phyloP scores from a whole-genome alignment of 2,888 invertebrate genomes.

The Machimus atricapillus region DNA sequence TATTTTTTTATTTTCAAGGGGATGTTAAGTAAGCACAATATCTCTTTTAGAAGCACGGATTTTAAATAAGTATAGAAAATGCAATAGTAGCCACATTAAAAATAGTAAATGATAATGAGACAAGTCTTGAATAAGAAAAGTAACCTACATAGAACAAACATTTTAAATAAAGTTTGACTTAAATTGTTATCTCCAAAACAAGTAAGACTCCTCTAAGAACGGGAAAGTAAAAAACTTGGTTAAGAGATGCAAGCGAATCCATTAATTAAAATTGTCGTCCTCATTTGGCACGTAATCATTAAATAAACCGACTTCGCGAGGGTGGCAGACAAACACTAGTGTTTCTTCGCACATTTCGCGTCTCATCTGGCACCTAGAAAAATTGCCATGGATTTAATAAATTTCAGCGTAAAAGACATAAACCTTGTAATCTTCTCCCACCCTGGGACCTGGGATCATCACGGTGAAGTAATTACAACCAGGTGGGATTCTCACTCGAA shows the following conservation, averaged over 20 bases:
- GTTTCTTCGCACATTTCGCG: neutral
- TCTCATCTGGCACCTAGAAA: neutral
- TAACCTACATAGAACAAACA: neutral
- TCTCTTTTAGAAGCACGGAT: too few species aligned
- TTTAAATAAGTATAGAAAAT: neutral
- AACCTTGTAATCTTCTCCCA: neutral
- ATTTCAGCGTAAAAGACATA: neutral
- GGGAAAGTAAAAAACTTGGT: neutral
- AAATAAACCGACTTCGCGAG: neutral
- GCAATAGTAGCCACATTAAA: neutral
- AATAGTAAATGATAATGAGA: neutral
- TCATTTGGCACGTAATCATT: neutral
- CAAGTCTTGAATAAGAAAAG: neutral
- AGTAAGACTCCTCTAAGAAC: neutral
- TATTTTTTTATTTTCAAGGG: too few species aligned
- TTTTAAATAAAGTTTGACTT: neutral
- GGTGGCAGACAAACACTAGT: neutral
- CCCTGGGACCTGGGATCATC: neutral
- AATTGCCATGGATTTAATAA: slow-evolving; percentile 1
- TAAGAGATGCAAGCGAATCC: neutral
- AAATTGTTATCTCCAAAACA: neutral
- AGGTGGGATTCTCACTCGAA: neutral
- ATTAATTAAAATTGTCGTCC: neutral
- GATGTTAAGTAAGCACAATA: too few species aligned
- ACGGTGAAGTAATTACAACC: neutral